Base-by-base conservation (phyloP, 1,140 invertebrate species). In the Zophobas morio region DNA sequence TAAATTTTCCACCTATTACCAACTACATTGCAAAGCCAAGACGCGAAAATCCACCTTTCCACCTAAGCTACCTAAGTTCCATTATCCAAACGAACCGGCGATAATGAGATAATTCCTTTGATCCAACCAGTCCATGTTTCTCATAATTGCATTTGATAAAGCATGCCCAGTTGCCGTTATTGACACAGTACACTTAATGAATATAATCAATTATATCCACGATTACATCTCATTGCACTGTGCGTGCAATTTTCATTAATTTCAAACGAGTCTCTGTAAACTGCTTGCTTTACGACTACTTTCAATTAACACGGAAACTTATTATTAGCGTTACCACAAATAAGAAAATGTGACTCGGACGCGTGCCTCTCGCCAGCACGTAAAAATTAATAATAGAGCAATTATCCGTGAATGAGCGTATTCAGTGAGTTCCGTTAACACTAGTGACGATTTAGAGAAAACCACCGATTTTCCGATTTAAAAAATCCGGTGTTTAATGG, bases 121-220 rank as follows among this genome's bases (percentile, higher is more conserved):
- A 20, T 20, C 20, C 20, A 20, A 20, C 20, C 20, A 20, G 20
- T 51, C 49, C 2, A 51, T 20, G 49, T 51, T 51, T 51, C 49
- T 4, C 49, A 6, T 51, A 51, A 51, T 51, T 20, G 6, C 3
- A 32, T 36, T 63, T 39, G 39, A 63, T 63, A 63, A 63, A 63
- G 6, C 57, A 39, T 63, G 57, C 6, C 36, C 57, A 39, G 57
- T 63, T 60, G 36, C 57, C 57, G 57, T 63, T 63, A 63, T 39
- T 63, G 57, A 63, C 57, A 63, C 57, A 63, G 6, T 63, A 63
- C n/a, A 36, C 35, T 6, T 63, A 63, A 63, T 63, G 57, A 63
- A 63, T 5, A 63, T 39, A 63, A 63, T 63, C 57, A 63, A 63
- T 63, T 63, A 63, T 63, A 37, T 63, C 57, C 57, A 63, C 57